Evolutionary conservation across 1,140 invertebrate genomes (phyloP).

Genomic region (Drosophila paulistorum): DNA sequence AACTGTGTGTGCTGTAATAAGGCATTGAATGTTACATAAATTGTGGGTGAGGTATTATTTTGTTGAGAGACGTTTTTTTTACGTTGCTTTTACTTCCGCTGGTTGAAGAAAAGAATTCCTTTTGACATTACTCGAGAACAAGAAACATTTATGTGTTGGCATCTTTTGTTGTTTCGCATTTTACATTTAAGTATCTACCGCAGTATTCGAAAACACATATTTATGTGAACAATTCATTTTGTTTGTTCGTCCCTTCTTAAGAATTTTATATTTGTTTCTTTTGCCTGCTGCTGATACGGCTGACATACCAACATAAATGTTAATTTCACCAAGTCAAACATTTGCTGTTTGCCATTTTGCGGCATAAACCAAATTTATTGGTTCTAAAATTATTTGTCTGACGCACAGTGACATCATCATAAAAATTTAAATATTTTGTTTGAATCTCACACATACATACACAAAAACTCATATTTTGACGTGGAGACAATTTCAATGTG

Average conservation of each 20-base stretch:
- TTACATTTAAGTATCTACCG: not conserved
- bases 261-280: constrained; percentile 58
- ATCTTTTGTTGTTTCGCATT: constrained; percentile 45
- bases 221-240: constrained; percentile 23
- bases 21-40: constrained; percentile 77
- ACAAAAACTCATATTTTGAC: not conserved
- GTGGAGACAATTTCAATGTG: not conserved
- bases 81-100: constrained; percentile 37
- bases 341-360: constrained; percentile 43
- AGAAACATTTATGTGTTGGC: constrained; percentile 46
- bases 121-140: constrained; percentile 41
- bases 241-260: constrained; percentile 39
- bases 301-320: constrained; percentile 62
- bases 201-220: constrained; percentile 12
- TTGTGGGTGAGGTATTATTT: constrained; percentile 58
- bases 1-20: constrained; percentile 58
- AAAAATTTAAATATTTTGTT: constrained; percentile 26
- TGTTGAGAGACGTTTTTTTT: not conserved
- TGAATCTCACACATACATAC: not conserved
- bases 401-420: constrained; percentile 60
- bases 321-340: constrained; percentile 56
- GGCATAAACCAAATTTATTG: constrained; percentile 54
- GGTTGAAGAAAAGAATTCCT: constrained; percentile 40
- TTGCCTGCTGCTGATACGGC: constrained; percentile 20
- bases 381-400: constrained; percentile 60